These are phyloP conservation scores for Syrphus vitripennis DNA, from an alignment of 2,888 invertebrate species.

Conservation along the genomic window DNA sequence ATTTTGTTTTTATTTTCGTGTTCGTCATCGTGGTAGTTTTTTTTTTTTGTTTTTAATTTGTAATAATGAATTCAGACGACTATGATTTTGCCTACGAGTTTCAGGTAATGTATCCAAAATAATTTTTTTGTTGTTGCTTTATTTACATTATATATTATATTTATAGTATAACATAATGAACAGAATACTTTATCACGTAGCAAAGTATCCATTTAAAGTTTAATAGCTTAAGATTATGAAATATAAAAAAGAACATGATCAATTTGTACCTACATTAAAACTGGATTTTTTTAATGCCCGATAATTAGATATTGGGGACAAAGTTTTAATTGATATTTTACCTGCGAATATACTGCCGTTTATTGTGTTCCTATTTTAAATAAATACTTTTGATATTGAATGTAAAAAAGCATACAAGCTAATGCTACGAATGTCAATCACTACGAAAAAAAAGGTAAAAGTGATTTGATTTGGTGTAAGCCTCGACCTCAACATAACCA, in stretches of 20 bases:
- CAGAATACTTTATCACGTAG: conserved; percentile 7
- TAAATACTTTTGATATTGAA: too few relatives aligned
- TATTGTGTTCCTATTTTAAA: too few relatives aligned
- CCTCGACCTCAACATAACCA: too few relatives aligned
- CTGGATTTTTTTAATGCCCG: background rate
- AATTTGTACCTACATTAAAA: background rate
- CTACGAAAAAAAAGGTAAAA: too few relatives aligned
- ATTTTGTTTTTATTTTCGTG: conserved; percentile 5
- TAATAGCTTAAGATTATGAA: background rate
- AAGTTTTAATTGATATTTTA: background rate
- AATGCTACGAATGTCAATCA: too few relatives aligned
- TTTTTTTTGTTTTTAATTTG: background rate
- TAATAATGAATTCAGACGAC: conserved; percentile 80
- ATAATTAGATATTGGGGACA: background rate
- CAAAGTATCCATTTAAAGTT: background rate
- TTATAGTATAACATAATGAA: too few relatives aligned
- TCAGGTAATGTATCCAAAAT: conserved; percentile 82
- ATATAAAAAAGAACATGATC: background rate
- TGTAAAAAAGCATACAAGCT: too few relatives aligned
- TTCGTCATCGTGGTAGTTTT: background rate
- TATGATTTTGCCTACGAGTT: conserved; percentile 87
- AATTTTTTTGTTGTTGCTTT: background rate
- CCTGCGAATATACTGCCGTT: background rate
- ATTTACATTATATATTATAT: background rate
- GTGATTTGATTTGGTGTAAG: too few relatives aligned